These are phyloP conservation scores for Gobio occitaniae DNA, from an alignment of 2,797 vertebrate genomes.

Conservation along the genomic window DNA sequence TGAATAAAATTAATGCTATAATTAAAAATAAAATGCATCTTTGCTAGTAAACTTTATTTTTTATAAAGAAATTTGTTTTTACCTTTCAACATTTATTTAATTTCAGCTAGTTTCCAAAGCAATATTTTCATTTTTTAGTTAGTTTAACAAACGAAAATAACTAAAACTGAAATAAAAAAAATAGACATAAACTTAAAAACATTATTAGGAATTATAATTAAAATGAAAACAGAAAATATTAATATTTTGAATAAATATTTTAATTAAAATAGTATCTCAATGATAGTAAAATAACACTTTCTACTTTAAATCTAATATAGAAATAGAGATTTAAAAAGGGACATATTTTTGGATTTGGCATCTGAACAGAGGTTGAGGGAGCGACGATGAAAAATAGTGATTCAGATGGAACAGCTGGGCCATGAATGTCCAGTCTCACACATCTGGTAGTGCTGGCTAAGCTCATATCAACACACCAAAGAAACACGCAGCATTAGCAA, in stretches of 20 bases:
- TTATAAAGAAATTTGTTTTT: too few relatives aligned
- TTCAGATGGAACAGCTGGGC: slow-evolving; percentile 48
- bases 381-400: background rate
- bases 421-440: slow-evolving; percentile 38
- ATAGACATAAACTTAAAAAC: too few relatives aligned
- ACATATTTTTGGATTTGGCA: background rate
- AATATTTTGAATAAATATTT: too few relatives aligned
- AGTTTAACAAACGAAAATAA: too few relatives aligned
- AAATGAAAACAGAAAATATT: background rate
- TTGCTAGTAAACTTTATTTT: too few relatives aligned
- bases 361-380: background rate
- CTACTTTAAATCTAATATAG: background rate
- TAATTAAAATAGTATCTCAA: background rate
- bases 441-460: slow-evolving; percentile 46
- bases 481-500: slow-evolving; percentile 52
- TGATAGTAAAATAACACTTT: background rate
- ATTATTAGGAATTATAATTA: too few relatives aligned
- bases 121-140: too few relatives aligned
- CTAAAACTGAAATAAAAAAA: too few relatives aligned
- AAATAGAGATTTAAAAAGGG: background rate
- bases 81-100: too few relatives aligned
- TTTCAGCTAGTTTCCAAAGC: background rate
- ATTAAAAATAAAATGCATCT: background rate
- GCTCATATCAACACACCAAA: slow-evolving; percentile 51
- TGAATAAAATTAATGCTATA: background rate